Percentiles rank a stretch among this genome's conserved stretches.
These are phyloP conservation scores for Dendrophyllia cribrosa DNA, from an alignment of 64 coral and sea anemone genomes.

Conservation along the genomic window DNA sequence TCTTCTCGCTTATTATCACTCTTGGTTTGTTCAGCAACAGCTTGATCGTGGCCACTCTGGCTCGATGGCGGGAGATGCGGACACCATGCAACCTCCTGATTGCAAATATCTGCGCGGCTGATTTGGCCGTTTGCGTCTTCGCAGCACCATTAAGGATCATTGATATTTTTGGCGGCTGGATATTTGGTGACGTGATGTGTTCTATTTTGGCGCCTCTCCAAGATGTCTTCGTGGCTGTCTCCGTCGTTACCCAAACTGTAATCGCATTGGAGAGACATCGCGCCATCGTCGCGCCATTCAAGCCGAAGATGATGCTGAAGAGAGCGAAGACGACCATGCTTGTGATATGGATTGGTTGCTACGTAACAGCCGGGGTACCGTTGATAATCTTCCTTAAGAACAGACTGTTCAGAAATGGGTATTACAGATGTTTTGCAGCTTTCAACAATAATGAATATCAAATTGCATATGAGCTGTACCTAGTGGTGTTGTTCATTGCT, in stretches of 20 bases:
- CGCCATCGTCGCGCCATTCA: slow-evolving; percentile 81
- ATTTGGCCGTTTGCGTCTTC: slow-evolving; percentile 72
- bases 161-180: slow-evolving; percentile 53
- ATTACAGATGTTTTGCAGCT: not conserved
- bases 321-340: slow-evolving; percentile 49
- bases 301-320: slow-evolving; percentile 43
- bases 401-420: not conserved
- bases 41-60: slow-evolving; percentile 66
- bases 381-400: slow-evolving; percentile 42
- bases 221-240: slow-evolving; percentile 79
- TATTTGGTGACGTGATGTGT: slow-evolving; percentile 68
- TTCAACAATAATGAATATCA: slow-evolving; percentile 12
- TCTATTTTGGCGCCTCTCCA: slow-evolving; percentile 61
- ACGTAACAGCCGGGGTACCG: slow-evolving; percentile 53
- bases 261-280: slow-evolving; percentile 82
- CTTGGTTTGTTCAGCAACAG: slow-evolving; percentile 49
- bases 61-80: slow-evolving; percentile 62
- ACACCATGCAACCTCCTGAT: slow-evolving; percentile 81
- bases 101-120: slow-evolving; percentile 79
- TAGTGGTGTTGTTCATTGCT: slow-evolving; percentile 58
- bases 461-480: slow-evolving; percentile 53
- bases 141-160: slow-evolving; percentile 65
- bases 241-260: slow-evolving; percentile 73
- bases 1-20: slow-evolving; percentile 54
- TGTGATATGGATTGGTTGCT: slow-evolving; percentile 62